phyloP scores from a whole-genome alignment of 2,888 invertebrate genomes.

The Tenthredo scrophulariae region DNA sequence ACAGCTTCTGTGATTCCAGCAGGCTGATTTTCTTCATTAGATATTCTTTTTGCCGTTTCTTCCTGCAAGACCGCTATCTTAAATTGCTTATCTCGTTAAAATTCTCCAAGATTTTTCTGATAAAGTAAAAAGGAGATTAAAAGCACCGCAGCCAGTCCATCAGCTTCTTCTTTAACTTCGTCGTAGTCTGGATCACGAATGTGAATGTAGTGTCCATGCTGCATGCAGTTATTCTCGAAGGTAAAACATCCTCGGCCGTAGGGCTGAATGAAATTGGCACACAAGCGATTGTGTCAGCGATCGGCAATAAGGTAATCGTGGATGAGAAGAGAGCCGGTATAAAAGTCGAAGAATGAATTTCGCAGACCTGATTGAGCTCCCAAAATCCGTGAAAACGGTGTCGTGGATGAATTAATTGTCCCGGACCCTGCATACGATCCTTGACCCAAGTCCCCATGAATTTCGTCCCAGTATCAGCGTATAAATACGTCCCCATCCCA shows the following conservation, averaged over 20 bases:
- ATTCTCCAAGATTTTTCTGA: background rate
- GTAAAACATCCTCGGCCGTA: constrained; percentile 88
- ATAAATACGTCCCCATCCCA: constrained; percentile 89
- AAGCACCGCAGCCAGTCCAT: constrained; percentile 1
- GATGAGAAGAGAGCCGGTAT: background rate
- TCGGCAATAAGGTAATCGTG: too few species aligned
- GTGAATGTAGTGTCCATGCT: constrained; percentile 86
- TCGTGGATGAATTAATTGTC: constrained; percentile 85
- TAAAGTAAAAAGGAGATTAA: background rate
- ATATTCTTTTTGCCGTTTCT: constrained; percentile 77
- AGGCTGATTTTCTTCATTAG: constrained; percentile 47
- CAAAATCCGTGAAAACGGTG: constrained; percentile 87
- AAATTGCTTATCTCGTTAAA: background rate
- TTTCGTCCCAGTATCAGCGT: constrained; percentile 81
- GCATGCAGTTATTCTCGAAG: constrained; percentile 88
- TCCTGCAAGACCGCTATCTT: constrained; percentile 66
- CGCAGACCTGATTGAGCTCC: constrained; percentile 81
- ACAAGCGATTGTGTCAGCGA: background rate
- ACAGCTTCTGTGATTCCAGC: constrained; percentile 47
- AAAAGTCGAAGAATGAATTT: background rate
- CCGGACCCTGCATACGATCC: constrained; percentile 87
- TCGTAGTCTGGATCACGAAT: constrained; percentile 81
- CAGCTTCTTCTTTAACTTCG: constrained; percentile 78
- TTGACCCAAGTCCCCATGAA: constrained; percentile 88
- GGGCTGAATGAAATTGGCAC: constrained; percentile 76